phyloP scores from a whole-genome alignment of 2,888 invertebrate genomes.

The Scaptomyza reducta region DNA sequence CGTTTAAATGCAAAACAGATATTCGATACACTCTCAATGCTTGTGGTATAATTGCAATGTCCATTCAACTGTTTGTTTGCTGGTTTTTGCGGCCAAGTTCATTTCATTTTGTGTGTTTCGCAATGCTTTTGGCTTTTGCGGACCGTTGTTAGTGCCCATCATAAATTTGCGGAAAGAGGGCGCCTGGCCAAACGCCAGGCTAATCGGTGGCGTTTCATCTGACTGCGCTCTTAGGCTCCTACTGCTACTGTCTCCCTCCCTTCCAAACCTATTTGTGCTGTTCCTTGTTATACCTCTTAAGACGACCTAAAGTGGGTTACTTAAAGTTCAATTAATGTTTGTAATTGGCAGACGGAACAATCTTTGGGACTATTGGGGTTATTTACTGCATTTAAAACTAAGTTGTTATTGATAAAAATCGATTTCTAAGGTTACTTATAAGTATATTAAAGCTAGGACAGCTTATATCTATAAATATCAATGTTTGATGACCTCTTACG shows the following conservation, averaged over 20 bases:
- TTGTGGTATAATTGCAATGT: constrained; percentile 67
- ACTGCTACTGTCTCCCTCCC: not conserved
- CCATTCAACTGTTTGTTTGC: constrained; percentile 72
- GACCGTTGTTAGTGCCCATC: constrained; percentile 74
- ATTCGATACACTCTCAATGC: constrained; percentile 20
- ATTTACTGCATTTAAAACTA: not conserved
- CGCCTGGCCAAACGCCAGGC: constrained; percentile 58
- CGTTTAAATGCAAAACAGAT: constrained; percentile 34
- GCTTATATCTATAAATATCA: too few relatives aligned
- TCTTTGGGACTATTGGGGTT: not conserved
- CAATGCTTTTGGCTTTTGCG: constrained; percentile 40
- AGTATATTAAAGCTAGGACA: not conserved
- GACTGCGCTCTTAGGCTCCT: constrained; percentile 16
- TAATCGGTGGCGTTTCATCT: constrained; percentile 78
- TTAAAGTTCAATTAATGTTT: not conserved
- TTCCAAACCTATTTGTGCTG: not conserved
- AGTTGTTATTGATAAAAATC: too few relatives aligned
- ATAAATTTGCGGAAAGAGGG: constrained; percentile 66
- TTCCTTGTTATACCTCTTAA: constrained; percentile 18
- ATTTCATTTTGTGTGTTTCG: constrained; percentile 55
- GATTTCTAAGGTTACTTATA: not conserved
- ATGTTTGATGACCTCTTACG: too few relatives aligned
- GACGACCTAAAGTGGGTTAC: not conserved
- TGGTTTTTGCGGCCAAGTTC: constrained; percentile 48
- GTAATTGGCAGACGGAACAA: too few relatives aligned